A percentile compares a stretch with the other conserved stretches of the same genome.
These are phyloP conservation scores for Osmerus mordax DNA, from an alignment of 2,113 vertebrate genomes.

Conservation along the genomic window DNA sequence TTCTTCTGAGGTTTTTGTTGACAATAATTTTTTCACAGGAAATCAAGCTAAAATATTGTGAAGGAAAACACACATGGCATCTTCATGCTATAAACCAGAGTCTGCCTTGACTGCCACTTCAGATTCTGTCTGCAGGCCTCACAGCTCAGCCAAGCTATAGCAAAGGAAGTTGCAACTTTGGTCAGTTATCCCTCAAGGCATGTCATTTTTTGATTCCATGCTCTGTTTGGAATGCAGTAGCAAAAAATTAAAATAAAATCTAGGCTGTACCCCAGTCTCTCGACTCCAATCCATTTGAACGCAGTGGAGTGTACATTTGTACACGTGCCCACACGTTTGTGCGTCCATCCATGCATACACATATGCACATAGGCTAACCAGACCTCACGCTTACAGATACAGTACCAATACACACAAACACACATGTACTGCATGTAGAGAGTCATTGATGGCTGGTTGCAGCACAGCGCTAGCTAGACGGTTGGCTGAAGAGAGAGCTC, in stretches of 20 bases:
- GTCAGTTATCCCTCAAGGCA: constrained; percentile 28
- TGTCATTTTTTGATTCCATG: constrained; percentile 25
- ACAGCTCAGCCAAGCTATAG: constrained; percentile 9
- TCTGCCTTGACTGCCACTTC: constrained; percentile 26
- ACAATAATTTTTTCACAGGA: background rate
- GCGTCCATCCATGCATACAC: background rate
- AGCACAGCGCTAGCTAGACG: constrained; percentile 16
- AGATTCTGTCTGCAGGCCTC: constrained; percentile 23
- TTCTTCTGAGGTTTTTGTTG: too few relatives aligned
- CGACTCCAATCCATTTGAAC: constrained; percentile 9
- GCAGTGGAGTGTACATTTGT: background rate
- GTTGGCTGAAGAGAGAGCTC: constrained; percentile 21
- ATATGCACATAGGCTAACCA: background rate
- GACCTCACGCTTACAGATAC: background rate
- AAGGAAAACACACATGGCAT: background rate
- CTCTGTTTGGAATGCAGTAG: constrained; percentile 13
- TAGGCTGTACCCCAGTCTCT: background rate
- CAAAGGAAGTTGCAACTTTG: constrained; percentile 17
- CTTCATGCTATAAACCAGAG: constrained; percentile 28
- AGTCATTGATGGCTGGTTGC: constrained; percentile 19
- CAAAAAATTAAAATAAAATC: constrained; percentile 7
- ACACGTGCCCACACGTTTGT: background rate
- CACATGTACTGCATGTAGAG: background rate
- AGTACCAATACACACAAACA: background rate
- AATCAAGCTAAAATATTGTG: background rate